phyloP scores from a whole-genome alignment of 2,113 vertebrate species.

The Oreochromis niloticus region DNA sequence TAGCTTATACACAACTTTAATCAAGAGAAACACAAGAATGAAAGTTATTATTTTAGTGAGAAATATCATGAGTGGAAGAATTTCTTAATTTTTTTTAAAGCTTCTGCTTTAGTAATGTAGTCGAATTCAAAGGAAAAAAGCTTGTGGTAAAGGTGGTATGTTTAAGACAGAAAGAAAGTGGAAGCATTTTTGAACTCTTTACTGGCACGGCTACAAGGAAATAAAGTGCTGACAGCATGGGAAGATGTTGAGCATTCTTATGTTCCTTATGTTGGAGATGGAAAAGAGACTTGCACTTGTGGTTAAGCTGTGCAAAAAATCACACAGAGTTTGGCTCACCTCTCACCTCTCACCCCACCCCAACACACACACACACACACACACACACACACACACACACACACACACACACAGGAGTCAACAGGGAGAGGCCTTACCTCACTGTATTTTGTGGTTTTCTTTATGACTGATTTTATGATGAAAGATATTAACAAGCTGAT shows the following conservation, averaged over 20 bases:
- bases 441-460: not conserved
- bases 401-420: not conserved
- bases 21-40: not conserved
- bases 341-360: not conserved
- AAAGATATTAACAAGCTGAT: not conserved
- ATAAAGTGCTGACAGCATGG: not conserved
- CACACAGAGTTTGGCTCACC: not conserved
- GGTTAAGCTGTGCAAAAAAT: not conserved
- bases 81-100: not conserved
- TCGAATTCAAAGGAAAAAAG: not conserved
- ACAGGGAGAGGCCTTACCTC: not conserved
- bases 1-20: not conserved
- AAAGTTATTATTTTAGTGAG: not conserved
- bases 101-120: not conserved
- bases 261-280: not conserved
- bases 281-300: not conserved
- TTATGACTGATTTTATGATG: not conserved
- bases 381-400: not conserved
- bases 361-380: accelerated
- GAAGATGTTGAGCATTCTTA: not conserved
- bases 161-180: conserved; percentile 6
- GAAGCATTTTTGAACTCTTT: not conserved
- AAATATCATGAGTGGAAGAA: not conserved
- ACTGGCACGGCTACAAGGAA: not conserved
- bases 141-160: not conserved